Evolutionary conservation across 2,888 invertebrate genomes (phyloP), one percentile per base, ranked within the genome.

Genomic region (Caenorhabditis imperialis): DNA sequence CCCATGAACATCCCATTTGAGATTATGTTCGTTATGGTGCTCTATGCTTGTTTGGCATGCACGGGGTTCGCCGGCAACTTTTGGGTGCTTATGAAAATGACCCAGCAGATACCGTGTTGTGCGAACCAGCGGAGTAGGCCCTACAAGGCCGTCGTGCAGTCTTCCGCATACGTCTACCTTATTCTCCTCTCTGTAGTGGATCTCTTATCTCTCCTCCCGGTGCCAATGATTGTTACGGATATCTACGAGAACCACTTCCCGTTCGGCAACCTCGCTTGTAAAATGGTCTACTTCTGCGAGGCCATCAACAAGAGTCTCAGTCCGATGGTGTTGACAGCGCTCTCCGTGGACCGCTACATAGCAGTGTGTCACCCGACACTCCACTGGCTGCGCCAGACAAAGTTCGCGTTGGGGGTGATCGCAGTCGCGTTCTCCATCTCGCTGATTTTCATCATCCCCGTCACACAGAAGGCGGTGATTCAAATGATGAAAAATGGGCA

Each of bases 161-260:
- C 76, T 8, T 86, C 86, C 3, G 86, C 86, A 10, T 85, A 79
- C 75, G 80, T 87, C 61, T 87, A 87, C 47, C 76, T 87, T 2
- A 55, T 86, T n/a, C 50, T 84, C 8, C 79, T 87, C 7, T 86
- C 85, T 2, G 75, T 86, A 22, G 87, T 85, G 37, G 87, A 87
- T 61, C 63, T 86, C 44, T 53, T 85, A 25, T 84, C 83, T 4
- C 74, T 87, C 33, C 69, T 86, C 6, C 80, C 84, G 14, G 82
- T 86, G 0, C 87, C 87, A 7, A 76, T 87, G 48, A 63, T 87
- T n/a, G 82, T 85, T 25, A 73, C 77, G 10, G 85, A 86, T 62
- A 77, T 86, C 54, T 58, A 81, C 47, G 71, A 70, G 60, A 81
- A 80, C 55, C 73, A 75, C 25, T 85, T 78, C 25, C 80, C 79